These are phyloP conservation scores for Odontamblyopus rebecca DNA, from an alignment of 2,797 vertebrate species.

Conservation along the genomic window DNA sequence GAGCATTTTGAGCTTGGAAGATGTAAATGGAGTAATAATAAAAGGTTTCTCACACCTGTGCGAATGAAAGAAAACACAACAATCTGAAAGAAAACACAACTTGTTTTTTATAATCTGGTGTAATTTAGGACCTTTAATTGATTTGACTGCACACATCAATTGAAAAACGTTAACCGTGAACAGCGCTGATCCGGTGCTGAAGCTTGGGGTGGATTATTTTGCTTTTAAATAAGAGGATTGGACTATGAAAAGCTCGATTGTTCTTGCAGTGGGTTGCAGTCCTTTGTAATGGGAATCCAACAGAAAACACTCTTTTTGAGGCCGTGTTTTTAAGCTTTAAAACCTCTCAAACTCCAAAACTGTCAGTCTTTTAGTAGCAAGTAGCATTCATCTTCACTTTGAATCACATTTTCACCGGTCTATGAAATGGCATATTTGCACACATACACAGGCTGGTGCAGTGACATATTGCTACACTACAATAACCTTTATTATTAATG, in stretches of 20 bases:
- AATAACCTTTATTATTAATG: constrained; percentile 20
- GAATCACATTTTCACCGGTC: background rate
- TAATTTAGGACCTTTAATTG: too few relatives aligned
- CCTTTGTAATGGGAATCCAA: constrained; percentile 7
- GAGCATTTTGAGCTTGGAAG: too few relatives aligned
- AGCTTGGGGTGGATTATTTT: background rate
- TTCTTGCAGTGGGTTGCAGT: background rate
- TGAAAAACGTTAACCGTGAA: background rate
- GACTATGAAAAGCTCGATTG: background rate
- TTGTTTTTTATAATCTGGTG: too few relatives aligned
- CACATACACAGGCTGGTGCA: background rate
- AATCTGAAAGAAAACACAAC: too few relatives aligned
- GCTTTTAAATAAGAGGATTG: background rate
- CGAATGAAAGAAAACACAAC: too few relatives aligned
- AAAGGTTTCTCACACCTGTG: too few relatives aligned
- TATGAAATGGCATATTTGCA: background rate
- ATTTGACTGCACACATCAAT: too few relatives aligned
- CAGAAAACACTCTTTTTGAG: background rate
- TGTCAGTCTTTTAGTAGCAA: background rate
- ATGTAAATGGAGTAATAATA: too few relatives aligned
- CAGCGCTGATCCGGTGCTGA: background rate
- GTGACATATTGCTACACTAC: constrained; percentile 4
- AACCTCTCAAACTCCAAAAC: background rate
- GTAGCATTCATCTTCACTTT: constrained; percentile 1
- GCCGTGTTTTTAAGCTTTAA: background rate